Evolutionary conservation across 1,140 invertebrate genomes (phyloP), one percentile per base, ranked within the genome.

Genomic region (Potamilus streckersoni): DNA sequence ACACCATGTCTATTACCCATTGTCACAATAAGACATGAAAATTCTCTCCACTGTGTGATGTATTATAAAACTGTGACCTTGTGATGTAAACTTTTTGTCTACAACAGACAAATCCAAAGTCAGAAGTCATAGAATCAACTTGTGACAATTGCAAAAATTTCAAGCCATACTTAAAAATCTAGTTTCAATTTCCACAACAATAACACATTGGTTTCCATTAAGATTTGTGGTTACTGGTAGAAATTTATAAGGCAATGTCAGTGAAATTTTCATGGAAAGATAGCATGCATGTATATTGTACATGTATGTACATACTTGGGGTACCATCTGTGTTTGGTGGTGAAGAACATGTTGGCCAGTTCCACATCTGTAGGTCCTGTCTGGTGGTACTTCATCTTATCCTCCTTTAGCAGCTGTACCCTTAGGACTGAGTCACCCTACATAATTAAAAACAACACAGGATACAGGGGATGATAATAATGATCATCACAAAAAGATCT

Each of bases 281-380:
- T 15, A 27, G 19, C 49, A 66, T 31, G 58, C 20, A 66, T 57
- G n/a, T 62, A 38, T 58, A 60, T 17, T 12, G 31, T 8, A 1
- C 19, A 20, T 19, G 20, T 58, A 38, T 57, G 14, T 58, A 80
- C 79, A 70, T 76, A 83, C 83, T 72, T 80, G 69, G 82, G 82
- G 69, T 76, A 79, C 82, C 82, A 86, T 38, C 68, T 23, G 69
- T 84, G 81, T 79, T 84, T 85, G 15, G 83, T 81, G 59, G 81
- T 83, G 71, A 77, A 81, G n/a, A 84, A 84, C 61, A 86, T 79
- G 56, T 83, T 79, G 20, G 78, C 57, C 4, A 86, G 74, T 68
- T 86, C 85, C 12, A 74, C 58, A 60, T 78, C 78, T 67, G 75
- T 85, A 20, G 85, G 85, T 17, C 85, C 85, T 57, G 78, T 70